These are phyloP conservation scores for Poeciliopsis occidentalis DNA, from an alignment of 2,113 vertebrate genomes.

Conservation along the genomic window DNA sequence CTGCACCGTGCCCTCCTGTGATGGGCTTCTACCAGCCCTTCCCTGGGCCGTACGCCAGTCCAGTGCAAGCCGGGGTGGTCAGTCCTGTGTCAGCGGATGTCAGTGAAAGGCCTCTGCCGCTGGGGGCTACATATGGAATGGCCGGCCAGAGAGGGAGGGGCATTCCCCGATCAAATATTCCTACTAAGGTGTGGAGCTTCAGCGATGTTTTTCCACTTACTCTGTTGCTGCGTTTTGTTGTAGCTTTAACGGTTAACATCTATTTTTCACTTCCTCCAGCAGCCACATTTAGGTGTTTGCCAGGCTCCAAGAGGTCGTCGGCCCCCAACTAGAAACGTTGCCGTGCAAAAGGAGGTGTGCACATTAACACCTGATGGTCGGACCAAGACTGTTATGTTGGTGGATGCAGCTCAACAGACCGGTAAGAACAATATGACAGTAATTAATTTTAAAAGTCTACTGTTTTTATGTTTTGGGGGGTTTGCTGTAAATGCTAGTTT, in stretches of 20 bases:
- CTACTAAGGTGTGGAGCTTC: conserved; percentile 85
- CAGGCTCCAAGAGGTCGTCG: conserved; percentile 87
- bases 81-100: conserved; percentile 86
- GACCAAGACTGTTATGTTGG: conserved; percentile 91
- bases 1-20: conserved; percentile 91
- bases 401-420: conserved; percentile 97
- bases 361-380: conserved; percentile 89
- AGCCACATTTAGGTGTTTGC: conserved; percentile 75
- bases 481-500: no score
- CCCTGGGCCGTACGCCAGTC: conserved; percentile 84
- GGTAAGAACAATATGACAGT: conserved; percentile 73
- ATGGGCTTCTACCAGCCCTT: conserved; percentile 99
- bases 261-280: conserved; percentile 51
- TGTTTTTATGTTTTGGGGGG: no score
- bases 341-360: conserved; percentile 95
- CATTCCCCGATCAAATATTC: conserved; percentile 78
- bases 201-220: background rate
- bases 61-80: conserved; percentile 87
- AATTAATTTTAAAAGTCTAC: no score
- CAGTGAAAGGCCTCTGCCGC: conserved; percentile 81
- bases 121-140: conserved; percentile 83
- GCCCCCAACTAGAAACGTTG: conserved; percentile 90
- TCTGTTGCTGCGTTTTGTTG: background rate
- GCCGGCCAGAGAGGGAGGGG: conserved; percentile 86
- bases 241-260: background rate